These are phyloP conservation scores for Muschampia plurimacula DNA, from an alignment of 2,888 invertebrate genomes.

Conservation along the genomic window DNA sequence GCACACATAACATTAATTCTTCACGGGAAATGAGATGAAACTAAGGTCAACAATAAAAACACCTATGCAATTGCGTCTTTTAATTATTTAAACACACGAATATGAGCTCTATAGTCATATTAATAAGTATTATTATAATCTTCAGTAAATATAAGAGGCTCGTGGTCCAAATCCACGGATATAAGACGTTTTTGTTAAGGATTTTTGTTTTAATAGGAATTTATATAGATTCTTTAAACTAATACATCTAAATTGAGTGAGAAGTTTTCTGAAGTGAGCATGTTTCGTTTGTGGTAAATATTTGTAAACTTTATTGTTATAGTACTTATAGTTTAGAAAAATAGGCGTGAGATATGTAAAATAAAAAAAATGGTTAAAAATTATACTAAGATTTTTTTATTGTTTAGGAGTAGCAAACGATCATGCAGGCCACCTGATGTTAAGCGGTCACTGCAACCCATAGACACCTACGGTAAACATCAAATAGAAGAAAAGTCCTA, in stretches of 20 bases:
- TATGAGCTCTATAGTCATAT: conserved; percentile 45
- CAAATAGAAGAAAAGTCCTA: no score
- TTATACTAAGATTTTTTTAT: no score
- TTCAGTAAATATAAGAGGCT: conserved; percentile 5
- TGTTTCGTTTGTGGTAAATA: conserved; percentile 54
- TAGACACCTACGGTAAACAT: no score
- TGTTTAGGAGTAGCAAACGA: no score
- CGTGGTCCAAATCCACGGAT: conserved; percentile 48
- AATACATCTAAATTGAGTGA: conserved; percentile 69
- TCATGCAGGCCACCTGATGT: no score
- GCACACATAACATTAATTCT: conserved; percentile 65
- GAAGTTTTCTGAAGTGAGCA: conserved; percentile 58
- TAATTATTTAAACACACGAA: conserved; percentile 41
- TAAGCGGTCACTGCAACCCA: no score
- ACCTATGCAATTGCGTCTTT: conserved; percentile 44
- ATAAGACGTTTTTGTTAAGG: conserved; percentile 62
- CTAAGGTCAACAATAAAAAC: conserved; percentile 60
- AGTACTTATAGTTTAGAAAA: no score
- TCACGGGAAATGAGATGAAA: conserved; percentile 68
- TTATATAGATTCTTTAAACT: conserved; percentile 62
- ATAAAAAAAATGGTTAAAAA: no score
- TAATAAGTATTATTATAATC: neutral
- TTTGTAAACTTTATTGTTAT: conserved; percentile 11
- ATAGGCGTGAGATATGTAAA: conserved; percentile 2
- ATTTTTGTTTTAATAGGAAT: conserved; percentile 71